Conservation (phyloP, 2,113 vertebrate species). For the Vimba vimba region DNA sequence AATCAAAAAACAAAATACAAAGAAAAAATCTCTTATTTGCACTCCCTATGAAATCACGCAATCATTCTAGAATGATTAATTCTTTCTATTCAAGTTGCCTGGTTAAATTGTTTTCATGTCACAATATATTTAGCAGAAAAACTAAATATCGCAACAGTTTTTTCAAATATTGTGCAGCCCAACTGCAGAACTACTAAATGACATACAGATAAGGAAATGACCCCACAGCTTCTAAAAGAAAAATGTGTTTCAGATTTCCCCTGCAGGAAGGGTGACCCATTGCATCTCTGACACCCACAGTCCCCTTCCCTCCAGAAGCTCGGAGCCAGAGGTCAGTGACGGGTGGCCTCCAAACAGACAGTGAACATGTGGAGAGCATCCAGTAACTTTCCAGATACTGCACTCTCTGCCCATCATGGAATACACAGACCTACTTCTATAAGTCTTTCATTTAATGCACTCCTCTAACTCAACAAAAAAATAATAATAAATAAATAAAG, state of each 20-base stretch:
- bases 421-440: slow-evolving; percentile 23
- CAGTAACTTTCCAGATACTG: neutral
- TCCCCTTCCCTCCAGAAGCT: neutral
- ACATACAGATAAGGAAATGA: neutral
- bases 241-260: slow-evolving; percentile 56
- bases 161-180: too few relatives aligned
- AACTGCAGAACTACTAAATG: neutral
- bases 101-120: too few relatives aligned
- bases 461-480: too few relatives aligned
- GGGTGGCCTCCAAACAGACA: neutral
- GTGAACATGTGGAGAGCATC: slow-evolving; percentile 23
- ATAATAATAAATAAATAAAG: neutral
- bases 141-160: too few relatives aligned
- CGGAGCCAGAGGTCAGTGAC: slow-evolving; percentile 42
- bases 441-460: slow-evolving; percentile 16
- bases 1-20: too few relatives aligned
- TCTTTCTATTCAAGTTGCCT: too few relatives aligned
- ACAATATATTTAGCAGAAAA: too few relatives aligned
- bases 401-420: neutral
- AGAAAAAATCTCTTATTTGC: too few relatives aligned
- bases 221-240: neutral
- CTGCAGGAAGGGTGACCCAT: slow-evolving; percentile 27
- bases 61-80: too few relatives aligned
- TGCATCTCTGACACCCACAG: slow-evolving; percentile 34
- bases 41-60: too few relatives aligned